Percentiles rank a stretch among this genome's conserved stretches.
Evolutionary conservation across 2,797 vertebrate genomes (phyloP).

Genomic region (Girardinus metallicus): DNA sequence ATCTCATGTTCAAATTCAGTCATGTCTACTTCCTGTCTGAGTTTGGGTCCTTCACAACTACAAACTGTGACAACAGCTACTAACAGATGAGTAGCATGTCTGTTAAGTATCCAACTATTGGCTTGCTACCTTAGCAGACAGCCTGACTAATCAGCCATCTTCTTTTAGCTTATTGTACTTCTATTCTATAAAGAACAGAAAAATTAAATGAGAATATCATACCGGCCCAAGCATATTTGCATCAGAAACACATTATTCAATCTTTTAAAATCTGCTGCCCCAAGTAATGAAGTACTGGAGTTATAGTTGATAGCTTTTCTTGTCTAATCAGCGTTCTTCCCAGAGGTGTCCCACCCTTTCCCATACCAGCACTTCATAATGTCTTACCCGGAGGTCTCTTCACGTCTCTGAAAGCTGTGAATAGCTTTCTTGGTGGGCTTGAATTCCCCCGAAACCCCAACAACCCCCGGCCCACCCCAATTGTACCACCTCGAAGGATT

Average conservation of each 20-base stretch:
- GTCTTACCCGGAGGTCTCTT: slow-evolving; percentile 76
- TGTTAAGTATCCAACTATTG: background rate
- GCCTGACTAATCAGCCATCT: background rate
- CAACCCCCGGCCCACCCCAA: background rate
- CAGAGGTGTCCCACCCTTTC: slow-evolving; percentile 65
- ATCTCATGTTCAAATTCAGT: background rate
- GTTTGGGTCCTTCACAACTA: background rate
- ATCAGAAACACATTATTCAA: background rate
- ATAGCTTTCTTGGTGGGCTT: slow-evolving; percentile 79
- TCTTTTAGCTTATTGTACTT: background rate
- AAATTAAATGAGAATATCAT: background rate
- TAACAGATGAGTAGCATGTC: background rate
- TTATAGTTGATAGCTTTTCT: slow-evolving; percentile 38
- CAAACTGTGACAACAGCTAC: background rate
- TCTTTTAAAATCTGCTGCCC: slow-evolving; percentile 19
- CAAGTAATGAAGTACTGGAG: slow-evolving; percentile 14
- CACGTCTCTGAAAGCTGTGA: slow-evolving; percentile 62
- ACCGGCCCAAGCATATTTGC: background rate
- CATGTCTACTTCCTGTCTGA: background rate
- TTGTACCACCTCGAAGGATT: slow-evolving; percentile 65
- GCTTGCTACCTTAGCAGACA: background rate
- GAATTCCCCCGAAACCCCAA: slow-evolving; percentile 27
- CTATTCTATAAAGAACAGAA: background rate
- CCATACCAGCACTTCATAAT: slow-evolving; percentile 75
- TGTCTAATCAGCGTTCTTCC: slow-evolving; percentile 67